Evolutionary conservation across 2,797 vertebrate species (phyloP).

Genomic region (Arrhamphus sclerolepis): DNA sequence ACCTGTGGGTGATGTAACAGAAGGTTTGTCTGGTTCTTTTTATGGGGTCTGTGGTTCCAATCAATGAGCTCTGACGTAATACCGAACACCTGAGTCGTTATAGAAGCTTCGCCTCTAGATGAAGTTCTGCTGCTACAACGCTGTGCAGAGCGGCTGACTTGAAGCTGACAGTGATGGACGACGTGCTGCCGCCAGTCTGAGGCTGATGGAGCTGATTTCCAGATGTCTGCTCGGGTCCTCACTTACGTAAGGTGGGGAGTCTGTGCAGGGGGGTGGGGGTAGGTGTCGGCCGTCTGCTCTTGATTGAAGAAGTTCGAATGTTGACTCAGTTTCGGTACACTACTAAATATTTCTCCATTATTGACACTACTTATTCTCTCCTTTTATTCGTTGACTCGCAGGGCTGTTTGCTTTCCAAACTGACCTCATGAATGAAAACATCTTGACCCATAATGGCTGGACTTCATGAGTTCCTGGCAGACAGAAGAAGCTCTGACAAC

Average conservation of each 20-base stretch:
- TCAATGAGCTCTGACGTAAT: not conserved
- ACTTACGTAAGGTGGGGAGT: slow-evolving; percentile 65
- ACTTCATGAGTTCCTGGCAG: slow-evolving; percentile 50
- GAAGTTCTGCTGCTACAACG: slow-evolving; percentile 35
- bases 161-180: slow-evolving; percentile 49
- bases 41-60: too few relatives aligned
- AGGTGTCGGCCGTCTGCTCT: slow-evolving; percentile 35
- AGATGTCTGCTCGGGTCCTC: slow-evolving; percentile 64
- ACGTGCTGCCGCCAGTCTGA: slow-evolving; percentile 51
- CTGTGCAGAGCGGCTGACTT: slow-evolving; percentile 46
- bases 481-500: slow-evolving; percentile 42
- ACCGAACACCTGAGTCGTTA: slow-evolving; percentile 15
- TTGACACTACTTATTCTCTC: slow-evolving; percentile 39
- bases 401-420: slow-evolving; percentile 58
- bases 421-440: slow-evolving; percentile 62
- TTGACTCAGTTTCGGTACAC: slow-evolving; percentile 56
- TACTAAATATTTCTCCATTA: slow-evolving; percentile 44
- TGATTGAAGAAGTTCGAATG: slow-evolving; percentile 62
- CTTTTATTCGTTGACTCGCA: slow-evolving; percentile 12
- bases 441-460: slow-evolving; percentile 32
- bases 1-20: not conserved
- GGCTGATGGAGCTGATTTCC: slow-evolving; percentile 66
- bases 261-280: slow-evolving; percentile 50
- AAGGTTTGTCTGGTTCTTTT: too few relatives aligned
- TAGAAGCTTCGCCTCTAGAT: slow-evolving; percentile 24